Conservation (phyloP, 2,888 invertebrate genomes). For the Rhorus exstirpatorius region DNA sequence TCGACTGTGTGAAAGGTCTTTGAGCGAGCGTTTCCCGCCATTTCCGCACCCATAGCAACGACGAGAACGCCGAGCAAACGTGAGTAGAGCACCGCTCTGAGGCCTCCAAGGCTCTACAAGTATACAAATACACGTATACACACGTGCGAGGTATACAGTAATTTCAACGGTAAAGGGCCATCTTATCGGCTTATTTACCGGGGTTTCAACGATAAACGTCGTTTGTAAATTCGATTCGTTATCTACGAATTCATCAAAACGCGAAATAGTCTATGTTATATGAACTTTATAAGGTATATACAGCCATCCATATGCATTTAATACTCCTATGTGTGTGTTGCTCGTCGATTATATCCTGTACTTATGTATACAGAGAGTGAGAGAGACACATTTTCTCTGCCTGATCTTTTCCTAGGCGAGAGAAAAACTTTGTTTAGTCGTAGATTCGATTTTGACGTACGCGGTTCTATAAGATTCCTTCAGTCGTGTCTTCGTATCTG, state of each 20-base stretch:
- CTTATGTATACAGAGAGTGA: conserved; percentile 2
- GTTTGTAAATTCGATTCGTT: conserved; percentile 68
- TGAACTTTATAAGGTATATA: conserved; percentile 7
- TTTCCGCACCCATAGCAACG: conserved; percentile 69
- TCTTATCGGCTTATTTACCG: conserved; percentile 72
- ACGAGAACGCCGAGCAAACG: conserved; percentile 52
- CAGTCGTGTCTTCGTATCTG: neutral
- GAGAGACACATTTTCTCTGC: conserved; percentile 19
- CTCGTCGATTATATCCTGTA: neutral
- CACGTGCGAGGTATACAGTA: neutral
- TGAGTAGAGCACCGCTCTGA: conserved; percentile 11
- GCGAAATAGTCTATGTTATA: conserved; percentile 62
- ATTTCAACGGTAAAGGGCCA: conserved; percentile 24
- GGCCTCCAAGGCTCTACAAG: conserved; percentile 5
- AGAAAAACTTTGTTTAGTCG: conserved; percentile 37
- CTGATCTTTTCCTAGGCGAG: neutral
- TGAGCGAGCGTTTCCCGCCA: conserved; percentile 63
- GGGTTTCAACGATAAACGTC: conserved; percentile 59
- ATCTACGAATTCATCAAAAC: conserved; percentile 67
- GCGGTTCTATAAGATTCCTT: conserved; percentile 24
- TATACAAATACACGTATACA: neutral
- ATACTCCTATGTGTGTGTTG: conserved; percentile 21
- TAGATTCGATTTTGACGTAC: conserved; percentile 37
- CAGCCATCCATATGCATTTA: conserved; percentile 16
- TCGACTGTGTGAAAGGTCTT: conserved; percentile 72